A percentile compares a stretch with the other conserved stretches of the same genome.
Conservation (phyloP, 2,113 vertebrate genomes). For the Glaucidium brasilianum region DNA sequence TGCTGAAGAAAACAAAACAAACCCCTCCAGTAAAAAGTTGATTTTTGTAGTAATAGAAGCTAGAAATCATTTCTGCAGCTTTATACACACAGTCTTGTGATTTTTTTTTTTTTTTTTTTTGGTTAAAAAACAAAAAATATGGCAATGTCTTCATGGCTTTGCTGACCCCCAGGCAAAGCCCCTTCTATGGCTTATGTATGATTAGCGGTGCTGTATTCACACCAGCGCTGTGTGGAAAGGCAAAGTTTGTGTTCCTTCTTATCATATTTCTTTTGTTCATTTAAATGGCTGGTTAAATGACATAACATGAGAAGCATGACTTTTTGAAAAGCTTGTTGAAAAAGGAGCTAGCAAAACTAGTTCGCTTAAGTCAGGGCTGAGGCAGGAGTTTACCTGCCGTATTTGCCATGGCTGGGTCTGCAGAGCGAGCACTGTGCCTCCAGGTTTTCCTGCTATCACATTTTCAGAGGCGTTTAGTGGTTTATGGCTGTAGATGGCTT, state of each 20-base stretch:
- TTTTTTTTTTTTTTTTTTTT: neutral
- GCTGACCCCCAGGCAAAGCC: neutral
- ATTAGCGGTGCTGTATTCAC: neutral
- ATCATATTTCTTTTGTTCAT: neutral
- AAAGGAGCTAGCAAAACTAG: neutral
- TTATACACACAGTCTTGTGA: neutral
- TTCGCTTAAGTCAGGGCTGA: neutral
- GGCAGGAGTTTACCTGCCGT: neutral
- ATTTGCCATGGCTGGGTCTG: fast-evolving
- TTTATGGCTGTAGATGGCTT: neutral
- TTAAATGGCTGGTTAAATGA: neutral
- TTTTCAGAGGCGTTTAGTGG: neutral
- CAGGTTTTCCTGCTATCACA: neutral
- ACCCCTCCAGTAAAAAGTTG: neutral
- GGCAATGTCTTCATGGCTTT: neutral
- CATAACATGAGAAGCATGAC: neutral
- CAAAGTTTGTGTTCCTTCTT: neutral
- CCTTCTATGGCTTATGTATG: neutral
- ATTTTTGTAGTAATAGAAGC: neutral
- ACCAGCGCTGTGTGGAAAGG: neutral
- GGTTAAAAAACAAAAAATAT: too few species aligned
- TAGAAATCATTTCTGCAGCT: neutral
- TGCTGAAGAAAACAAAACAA: neutral
- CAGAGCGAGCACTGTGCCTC: neutral
- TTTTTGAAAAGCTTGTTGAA: neutral